These are phyloP conservation scores for Limnothrissa miodon DNA, from an alignment of 2,113 vertebrate species.

Conservation along the genomic window DNA sequence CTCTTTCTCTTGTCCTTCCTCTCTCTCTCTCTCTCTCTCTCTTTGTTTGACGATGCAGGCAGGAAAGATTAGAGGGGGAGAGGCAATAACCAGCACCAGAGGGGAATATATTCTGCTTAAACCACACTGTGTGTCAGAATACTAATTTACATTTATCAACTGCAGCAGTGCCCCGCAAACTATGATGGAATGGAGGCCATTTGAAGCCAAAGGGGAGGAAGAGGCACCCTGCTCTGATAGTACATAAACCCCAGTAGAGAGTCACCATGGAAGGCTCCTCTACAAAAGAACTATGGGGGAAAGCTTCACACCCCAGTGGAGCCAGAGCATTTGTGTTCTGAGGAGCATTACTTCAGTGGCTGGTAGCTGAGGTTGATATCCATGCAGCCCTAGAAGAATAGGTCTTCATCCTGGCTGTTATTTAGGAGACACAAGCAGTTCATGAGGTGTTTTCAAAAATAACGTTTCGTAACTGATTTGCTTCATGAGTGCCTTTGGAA, in stretches of 20 bases:
- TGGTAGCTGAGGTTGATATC: not conserved
- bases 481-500: not conserved
- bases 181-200: not conserved
- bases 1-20: not conserved
- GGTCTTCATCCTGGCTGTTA: not conserved
- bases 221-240: not conserved
- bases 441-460: not conserved
- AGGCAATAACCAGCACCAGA: conserved; percentile 31
- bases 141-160: conserved; percentile 27
- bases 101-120: conserved; percentile 38
- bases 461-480: not conserved
- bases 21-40: not conserved
- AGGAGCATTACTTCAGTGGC: not conserved
- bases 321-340: not conserved
- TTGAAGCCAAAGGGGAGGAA: not conserved
- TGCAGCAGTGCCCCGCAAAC: not conserved
- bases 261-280: not conserved
- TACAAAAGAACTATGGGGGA: not conserved
- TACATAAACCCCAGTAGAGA: not conserved
- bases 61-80: conserved; percentile 16
- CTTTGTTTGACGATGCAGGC: conserved; percentile 5
- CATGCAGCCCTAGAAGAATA: not conserved
- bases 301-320: not conserved
- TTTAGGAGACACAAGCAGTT: not conserved
- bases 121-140: conserved; percentile 31